phyloP scores from a whole-genome alignment of 2,888 invertebrate genomes.

The Drosophila buzzatii region DNA sequence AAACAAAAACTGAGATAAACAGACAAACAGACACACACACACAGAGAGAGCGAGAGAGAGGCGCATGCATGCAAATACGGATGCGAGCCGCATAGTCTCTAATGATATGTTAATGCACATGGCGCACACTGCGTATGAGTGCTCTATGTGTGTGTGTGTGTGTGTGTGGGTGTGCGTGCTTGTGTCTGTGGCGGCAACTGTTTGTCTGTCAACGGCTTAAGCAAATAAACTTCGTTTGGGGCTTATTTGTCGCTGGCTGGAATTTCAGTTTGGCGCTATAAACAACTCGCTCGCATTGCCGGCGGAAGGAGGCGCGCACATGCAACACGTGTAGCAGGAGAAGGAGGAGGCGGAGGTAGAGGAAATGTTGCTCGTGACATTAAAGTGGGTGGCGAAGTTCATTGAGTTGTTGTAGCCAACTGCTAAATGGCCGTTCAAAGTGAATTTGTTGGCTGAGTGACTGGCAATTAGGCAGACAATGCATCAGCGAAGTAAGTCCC shows the following conservation, averaged over 20 bases:
- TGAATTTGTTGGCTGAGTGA: constrained; percentile 57
- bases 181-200: constrained; percentile 49
- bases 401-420: constrained; percentile 37
- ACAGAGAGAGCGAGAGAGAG: too few species aligned
- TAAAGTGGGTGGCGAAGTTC: constrained; percentile 54
- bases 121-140: constrained; percentile 77
- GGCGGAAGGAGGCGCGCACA: background rate
- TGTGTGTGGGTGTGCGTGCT: constrained; percentile 6
- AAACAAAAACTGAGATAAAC: constrained; percentile 77
- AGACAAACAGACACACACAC: constrained; percentile 48
- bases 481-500: background rate
- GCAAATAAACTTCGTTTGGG: constrained; percentile 69
- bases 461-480: constrained; percentile 8
- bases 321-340: background rate
- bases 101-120: constrained; percentile 78
- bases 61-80: constrained; percentile 37
- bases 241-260: constrained; percentile 56
- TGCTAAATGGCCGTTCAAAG: constrained; percentile 43
- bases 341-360: background rate
- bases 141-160: constrained; percentile 19
- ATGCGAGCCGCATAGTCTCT: constrained; percentile 31
- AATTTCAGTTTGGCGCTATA: constrained; percentile 50
- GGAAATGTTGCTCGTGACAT: constrained; percentile 32
- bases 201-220: constrained; percentile 76
- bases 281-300: constrained; percentile 27